Evolutionary conservation across 2,113 vertebrate species (phyloP).

Genomic region (Vombatus ursinus): DNA sequence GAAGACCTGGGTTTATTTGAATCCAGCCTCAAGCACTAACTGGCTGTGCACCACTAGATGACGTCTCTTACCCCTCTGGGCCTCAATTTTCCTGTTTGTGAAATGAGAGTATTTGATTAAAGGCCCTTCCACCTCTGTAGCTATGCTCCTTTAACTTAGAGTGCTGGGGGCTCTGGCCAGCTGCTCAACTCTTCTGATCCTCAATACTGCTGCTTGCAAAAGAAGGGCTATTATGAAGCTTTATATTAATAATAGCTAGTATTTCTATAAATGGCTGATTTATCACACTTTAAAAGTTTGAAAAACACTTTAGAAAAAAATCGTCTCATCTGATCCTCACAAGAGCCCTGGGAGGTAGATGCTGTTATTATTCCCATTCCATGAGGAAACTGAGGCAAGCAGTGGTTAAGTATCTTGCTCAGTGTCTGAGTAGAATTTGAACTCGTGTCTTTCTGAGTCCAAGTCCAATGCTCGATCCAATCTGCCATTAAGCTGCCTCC

Average conservation of each 20-base stretch:
- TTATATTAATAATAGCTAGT: not conserved
- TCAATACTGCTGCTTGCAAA: not conserved
- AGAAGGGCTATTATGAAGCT: not conserved
- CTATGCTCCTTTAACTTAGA: not conserved
- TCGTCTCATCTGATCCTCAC: no score
- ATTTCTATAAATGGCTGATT: not conserved
- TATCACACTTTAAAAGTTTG: not conserved
- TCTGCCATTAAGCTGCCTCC: not conserved
- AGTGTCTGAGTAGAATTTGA: no score
- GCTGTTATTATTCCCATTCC: no score
- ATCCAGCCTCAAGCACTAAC: no score
- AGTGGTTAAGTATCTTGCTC: no score
- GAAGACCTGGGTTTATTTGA: no score
- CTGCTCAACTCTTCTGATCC: not conserved
- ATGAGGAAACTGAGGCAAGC: no score
- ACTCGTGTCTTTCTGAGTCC: not conserved
- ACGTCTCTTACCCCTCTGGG: no score
- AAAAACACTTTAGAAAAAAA: no score
- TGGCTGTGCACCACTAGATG: no score
- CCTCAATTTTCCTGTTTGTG: not conserved
- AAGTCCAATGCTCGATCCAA: not conserved
- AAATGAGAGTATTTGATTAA: not conserved
- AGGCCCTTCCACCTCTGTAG: not conserved
- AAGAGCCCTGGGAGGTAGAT: no score
- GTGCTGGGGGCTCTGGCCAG: not conserved